Evolutionary conservation across 1,140 invertebrate species (phyloP), one percentile per base, ranked within the genome.

Genomic region (Cherax destructor): DNA sequence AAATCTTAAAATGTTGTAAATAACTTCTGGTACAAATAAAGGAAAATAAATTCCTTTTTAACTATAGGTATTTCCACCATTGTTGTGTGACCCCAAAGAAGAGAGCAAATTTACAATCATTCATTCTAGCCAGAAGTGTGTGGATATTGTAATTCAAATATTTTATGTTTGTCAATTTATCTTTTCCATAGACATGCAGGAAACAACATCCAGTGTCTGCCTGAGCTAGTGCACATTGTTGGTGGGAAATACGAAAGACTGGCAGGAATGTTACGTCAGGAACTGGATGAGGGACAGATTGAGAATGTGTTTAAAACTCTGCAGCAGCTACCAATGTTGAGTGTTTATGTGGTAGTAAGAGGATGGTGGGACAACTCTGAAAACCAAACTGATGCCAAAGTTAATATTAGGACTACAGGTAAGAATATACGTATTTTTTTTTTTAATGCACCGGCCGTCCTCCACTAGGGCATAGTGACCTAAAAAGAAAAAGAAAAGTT

Each of bases 221-320:
- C 96, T 18, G 94, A 95, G 88, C 94, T 96, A 74, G 95, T 96
- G 79, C 93, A 94, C 0, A 92, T 89, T 3, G 94, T 95, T 74
- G 92, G 93, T 65, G 94, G 95, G 7, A 94, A 94, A 92, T 95
- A 95, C 92, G 94, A 95, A 92, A 93, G 93, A 49, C 93, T 96
- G 18, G 92, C 94, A 13, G 93, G 93, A 16, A 93, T 95, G 93
- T 94, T 96, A 65, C 92, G 94, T 56, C 93, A 94, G 69, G 94
- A 95, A 61, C 94, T 96, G 85, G 94, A 94, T 5, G 94, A 95
- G 81, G 92, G 94, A 10, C 94, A 96, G 88, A 95, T 96, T 86
- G 94, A 95, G 86, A 94, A 95, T 94, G 96, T 96, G 24, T 89
- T 78, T 59, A 81, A 91, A 78, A 76, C 84, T 21, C 47, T 95